Evolutionary conservation across 2,888 invertebrate genomes (phyloP).

Genomic region (Drosophila setosimentum): DNA sequence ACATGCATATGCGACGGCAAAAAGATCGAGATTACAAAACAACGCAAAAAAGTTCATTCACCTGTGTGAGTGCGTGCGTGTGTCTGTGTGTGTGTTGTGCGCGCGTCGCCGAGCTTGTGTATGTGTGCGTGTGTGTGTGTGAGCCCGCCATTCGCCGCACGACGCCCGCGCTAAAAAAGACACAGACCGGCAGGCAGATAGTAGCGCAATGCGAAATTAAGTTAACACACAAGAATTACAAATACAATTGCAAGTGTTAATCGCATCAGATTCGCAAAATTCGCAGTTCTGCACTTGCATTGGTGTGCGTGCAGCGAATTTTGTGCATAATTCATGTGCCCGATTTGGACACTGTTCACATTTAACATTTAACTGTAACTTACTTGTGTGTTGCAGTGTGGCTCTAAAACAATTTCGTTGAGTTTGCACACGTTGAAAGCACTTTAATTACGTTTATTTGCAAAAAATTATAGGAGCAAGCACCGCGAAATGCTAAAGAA

Average conservation of each 20-base stretch:
- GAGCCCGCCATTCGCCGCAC: conserved; percentile 68
- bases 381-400: conserved; percentile 24
- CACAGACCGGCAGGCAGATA: conserved; percentile 64
- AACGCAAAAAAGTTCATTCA: conserved; percentile 80
- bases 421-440: conserved; percentile 7
- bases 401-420: conserved; percentile 11
- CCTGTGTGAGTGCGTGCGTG: conserved; percentile 72
- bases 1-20: conserved; percentile 24
- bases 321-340: not conserved
- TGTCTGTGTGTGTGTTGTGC: conserved; percentile 39
- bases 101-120: conserved; percentile 36
- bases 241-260: conserved; percentile 25
- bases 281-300: conserved; percentile 35
- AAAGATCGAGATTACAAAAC: conserved; percentile 76
- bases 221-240: conserved; percentile 33
- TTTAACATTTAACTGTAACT: conserved; percentile 17
- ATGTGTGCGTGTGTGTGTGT: conserved; percentile 28
- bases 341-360: not conserved
- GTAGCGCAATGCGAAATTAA: conserved; percentile 43
- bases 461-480: conserved; percentile 46
- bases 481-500: conserved; percentile 57
- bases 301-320: conserved; percentile 14
- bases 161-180: conserved; percentile 45
- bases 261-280: conserved; percentile 57
- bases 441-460: conserved; percentile 40